Conservation (phyloP, 2,797 vertebrate species). For the Tapirus indicus region DNA sequence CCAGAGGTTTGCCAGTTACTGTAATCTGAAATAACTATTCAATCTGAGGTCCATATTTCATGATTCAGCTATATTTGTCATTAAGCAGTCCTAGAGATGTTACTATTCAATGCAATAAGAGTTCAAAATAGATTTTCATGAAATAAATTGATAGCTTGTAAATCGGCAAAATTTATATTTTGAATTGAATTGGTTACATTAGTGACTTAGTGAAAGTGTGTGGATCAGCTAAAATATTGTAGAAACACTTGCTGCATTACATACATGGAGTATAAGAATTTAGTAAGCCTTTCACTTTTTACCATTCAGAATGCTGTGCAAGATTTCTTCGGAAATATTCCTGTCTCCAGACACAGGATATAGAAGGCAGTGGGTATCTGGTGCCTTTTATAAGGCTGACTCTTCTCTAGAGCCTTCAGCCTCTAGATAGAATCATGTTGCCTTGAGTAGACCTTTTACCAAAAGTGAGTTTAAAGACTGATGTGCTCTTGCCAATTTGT, state of each 20-base stretch:
- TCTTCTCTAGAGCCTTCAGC: background rate
- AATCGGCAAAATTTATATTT: background rate
- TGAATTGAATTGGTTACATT: background rate
- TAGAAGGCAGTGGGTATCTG: background rate
- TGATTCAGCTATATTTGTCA: background rate
- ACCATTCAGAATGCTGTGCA: background rate
- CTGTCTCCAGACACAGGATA: background rate
- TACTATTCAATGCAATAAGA: constrained; percentile 2
- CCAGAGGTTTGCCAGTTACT: background rate
- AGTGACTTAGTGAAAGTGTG: background rate
- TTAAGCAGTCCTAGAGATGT: background rate
- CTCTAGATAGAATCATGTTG: background rate
- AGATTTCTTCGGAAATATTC: background rate
- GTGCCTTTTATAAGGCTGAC: background rate
- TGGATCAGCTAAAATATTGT: background rate
- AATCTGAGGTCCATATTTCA: background rate
- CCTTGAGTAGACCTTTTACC: background rate
- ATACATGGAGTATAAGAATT: background rate
- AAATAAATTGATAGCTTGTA: background rate
- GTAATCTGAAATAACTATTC: background rate
- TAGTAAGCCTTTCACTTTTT: background rate
- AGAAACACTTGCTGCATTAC: background rate
- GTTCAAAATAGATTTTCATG: background rate
- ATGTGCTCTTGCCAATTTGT: background rate
- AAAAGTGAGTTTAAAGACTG: background rate